These are phyloP conservation scores for Dinomys branickii DNA, from an alignment of 2,113 vertebrate species.

Conservation along the genomic window DNA sequence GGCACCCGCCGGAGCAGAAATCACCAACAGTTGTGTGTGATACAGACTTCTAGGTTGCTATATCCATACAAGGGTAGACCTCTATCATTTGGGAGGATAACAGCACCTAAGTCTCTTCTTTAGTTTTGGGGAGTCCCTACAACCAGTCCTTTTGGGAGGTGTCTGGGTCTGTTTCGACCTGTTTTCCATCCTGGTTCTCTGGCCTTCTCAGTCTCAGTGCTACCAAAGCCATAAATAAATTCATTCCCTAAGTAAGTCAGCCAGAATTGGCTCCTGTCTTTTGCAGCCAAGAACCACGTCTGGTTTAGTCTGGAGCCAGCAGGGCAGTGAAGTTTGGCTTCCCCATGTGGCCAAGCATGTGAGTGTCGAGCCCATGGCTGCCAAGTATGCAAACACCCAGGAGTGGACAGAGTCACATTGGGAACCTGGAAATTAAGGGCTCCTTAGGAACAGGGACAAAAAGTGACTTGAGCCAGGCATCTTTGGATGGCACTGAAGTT, in stretches of 20 bases:
- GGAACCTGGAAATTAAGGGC: background rate
- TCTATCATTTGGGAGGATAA: background rate
- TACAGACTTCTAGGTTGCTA: background rate
- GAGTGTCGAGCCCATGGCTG: background rate
- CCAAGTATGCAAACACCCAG: background rate
- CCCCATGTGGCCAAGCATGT: background rate
- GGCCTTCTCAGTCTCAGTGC: background rate
- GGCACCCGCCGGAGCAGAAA: background rate
- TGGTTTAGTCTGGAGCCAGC: background rate
- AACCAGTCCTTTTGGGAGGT: background rate
- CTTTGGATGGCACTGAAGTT: background rate
- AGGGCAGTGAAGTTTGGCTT: background rate
- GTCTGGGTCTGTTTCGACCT: background rate
- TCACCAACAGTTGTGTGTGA: background rate
- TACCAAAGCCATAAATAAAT: slow-evolving; percentile 23
- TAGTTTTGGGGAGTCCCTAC: background rate
- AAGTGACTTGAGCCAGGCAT: background rate
- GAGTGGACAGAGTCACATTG: background rate
- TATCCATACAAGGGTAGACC: background rate
- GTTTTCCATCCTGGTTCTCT: background rate
- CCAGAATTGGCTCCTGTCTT: slow-evolving; percentile 43
- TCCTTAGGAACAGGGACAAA: background rate
- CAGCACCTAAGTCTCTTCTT: background rate
- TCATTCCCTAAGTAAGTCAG: background rate
- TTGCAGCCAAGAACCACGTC: slow-evolving; percentile 23